These are phyloP conservation scores for Cosmia trapezina DNA, from an alignment of 2,888 invertebrate species.

Conservation along the genomic window DNA sequence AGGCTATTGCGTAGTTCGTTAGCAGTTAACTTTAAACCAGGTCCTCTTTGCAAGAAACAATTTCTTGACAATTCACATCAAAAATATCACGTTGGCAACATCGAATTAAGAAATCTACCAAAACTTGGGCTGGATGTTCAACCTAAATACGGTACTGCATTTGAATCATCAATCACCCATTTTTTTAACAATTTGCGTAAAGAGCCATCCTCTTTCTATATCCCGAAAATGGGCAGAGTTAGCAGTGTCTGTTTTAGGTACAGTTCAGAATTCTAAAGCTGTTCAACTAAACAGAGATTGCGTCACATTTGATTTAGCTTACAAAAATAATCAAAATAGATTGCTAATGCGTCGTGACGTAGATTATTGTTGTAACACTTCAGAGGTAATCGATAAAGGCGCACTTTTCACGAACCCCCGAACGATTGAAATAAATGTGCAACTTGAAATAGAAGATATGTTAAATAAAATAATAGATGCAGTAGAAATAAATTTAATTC, in stretches of 20 bases:
- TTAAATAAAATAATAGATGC: slow-evolving; percentile 90
- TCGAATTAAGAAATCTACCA: slow-evolving; percentile 87
- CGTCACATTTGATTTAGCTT: slow-evolving; percentile 90
- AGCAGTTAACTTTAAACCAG: slow-evolving; percentile 88
- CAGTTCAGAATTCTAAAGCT: slow-evolving; percentile 67
- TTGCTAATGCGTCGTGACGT: slow-evolving; percentile 87
- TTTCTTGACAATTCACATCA: slow-evolving; percentile 84
- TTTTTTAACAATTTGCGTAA: slow-evolving; percentile 82
- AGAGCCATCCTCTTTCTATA: slow-evolving; percentile 83
- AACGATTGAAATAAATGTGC: slow-evolving; percentile 39
- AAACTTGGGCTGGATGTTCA: slow-evolving; percentile 85
- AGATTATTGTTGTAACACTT: slow-evolving; percentile 31
- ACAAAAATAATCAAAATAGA: slow-evolving; percentile 89
- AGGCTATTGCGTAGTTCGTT: slow-evolving; percentile 78
- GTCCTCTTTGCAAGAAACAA: slow-evolving; percentile 89
- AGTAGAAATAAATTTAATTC: slow-evolving; percentile 91
- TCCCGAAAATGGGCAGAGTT: slow-evolving; percentile 89
- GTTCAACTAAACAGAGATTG: slow-evolving; percentile 70
- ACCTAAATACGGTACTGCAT: slow-evolving; percentile 84
- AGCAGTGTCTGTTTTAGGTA: slow-evolving; percentile 88
- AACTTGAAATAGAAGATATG: slow-evolving; percentile 80
- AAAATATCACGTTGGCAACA: slow-evolving; percentile 84
- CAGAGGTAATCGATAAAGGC: slow-evolving; percentile 13
- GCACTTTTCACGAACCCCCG: neutral
- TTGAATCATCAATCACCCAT: slow-evolving; percentile 83